Conservation (phyloP, 35 echinoderm and acorn worm species). For the Stichopus chloronotus region DNA sequence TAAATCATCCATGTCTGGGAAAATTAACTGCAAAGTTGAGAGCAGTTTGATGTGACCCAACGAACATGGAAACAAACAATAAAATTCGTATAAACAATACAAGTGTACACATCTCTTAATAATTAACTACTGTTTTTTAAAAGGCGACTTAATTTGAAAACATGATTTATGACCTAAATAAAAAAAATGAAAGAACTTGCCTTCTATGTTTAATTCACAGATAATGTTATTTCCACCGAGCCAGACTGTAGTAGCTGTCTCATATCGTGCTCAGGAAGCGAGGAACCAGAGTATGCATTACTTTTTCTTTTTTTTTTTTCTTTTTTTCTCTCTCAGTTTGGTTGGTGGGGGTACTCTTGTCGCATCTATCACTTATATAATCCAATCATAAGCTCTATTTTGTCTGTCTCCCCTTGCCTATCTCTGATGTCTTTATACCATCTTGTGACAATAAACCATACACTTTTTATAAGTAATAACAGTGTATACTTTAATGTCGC, state of each 20-base stretch:
- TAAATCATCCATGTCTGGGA: neutral
- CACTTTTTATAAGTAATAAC: slow-evolving; percentile 19
- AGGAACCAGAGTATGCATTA: neutral
- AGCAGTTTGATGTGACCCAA: slow-evolving; percentile 16
- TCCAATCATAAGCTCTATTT: neutral
- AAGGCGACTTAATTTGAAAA: slow-evolving; percentile 42
- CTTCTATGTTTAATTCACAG: neutral
- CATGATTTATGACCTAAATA: slow-evolving; percentile 33
- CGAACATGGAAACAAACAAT: slow-evolving; percentile 35
- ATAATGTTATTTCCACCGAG: neutral
- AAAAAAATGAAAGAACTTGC: neutral
- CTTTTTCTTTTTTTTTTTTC: too few relatives aligned
- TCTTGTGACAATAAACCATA: slow-evolving; percentile 10
- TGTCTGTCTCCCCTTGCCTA: too few relatives aligned
- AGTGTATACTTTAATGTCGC: slow-evolving; percentile 33
- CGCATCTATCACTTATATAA: slow-evolving; percentile 30
- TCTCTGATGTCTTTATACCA: slow-evolving; percentile 47
- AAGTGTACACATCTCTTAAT: slow-evolving; percentile 26
- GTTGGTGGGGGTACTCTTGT: neutral
- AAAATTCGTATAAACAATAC: slow-evolving; percentile 33
- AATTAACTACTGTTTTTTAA: slow-evolving; percentile 47
- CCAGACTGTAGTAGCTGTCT: slow-evolving; percentile 17
- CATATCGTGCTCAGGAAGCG: slow-evolving; percentile 48
- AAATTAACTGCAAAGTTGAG: slow-evolving; percentile 37
- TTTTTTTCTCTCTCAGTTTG: too few relatives aligned